phyloP scores from a whole-genome alignment of 2,888 invertebrate genomes.

The Drosophila anceps region DNA sequence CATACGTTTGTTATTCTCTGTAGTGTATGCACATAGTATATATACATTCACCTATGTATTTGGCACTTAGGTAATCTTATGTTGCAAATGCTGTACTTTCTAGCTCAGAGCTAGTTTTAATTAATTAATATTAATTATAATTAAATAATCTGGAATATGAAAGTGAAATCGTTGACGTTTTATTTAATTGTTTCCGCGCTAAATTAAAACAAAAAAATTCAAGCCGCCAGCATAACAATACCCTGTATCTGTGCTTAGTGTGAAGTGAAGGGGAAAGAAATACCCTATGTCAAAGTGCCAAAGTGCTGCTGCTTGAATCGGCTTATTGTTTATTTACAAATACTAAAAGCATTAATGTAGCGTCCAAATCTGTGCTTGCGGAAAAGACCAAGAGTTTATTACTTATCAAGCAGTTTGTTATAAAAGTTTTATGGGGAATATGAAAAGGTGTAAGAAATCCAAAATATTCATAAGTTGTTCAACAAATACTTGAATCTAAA shows the following conservation, averaged over 20 bases:
- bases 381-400: not conserved
- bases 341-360: not conserved
- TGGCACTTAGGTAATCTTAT: not conserved
- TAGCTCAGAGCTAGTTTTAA: not conserved
- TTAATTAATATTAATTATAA: slow-evolving; percentile 1
- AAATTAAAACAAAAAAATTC: not conserved
- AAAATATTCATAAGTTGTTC: not conserved
- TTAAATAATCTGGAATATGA: slow-evolving; percentile 1
- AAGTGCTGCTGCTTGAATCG: not conserved
- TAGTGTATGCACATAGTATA: slow-evolving; percentile 3
- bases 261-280: not conserved
- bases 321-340: not conserved
- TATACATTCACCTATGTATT: slow-evolving; percentile 1
- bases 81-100: not conserved
- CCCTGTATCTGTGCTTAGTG: not conserved
- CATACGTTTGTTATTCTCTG: slow-evolving; percentile 4
- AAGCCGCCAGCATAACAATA: not conserved
- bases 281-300: not conserved
- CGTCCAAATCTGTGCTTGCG: not conserved
- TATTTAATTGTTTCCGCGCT: not conserved
- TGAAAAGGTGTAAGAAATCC: not conserved
- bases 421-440: not conserved
- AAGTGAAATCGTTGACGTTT: slow-evolving; percentile 2
- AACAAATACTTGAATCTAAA: not conserved
- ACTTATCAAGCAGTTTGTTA: not conserved